phyloP scores from a whole-genome alignment of 2,113 vertebrate species.

The Neolamprologus caudopunctatus region DNA sequence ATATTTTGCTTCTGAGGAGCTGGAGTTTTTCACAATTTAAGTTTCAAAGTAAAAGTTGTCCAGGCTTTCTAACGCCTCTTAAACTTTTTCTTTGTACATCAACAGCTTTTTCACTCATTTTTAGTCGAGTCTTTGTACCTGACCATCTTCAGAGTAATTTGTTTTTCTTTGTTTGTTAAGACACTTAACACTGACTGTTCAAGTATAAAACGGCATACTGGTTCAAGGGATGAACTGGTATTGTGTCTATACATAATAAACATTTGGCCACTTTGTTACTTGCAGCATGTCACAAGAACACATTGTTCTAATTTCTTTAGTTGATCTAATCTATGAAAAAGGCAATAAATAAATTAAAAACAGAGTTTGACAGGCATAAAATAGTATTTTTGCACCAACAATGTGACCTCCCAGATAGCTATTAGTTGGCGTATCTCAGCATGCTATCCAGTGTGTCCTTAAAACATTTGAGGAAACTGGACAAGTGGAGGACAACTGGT shows the following conservation, averaged over 20 bases:
- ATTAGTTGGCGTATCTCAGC: neutral
- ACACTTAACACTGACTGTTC: neutral
- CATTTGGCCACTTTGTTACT: neutral
- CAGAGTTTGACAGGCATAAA: neutral
- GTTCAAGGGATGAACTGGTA: neutral
- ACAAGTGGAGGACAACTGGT: neutral
- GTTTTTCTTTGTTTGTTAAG: neutral
- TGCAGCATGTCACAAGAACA: neutral
- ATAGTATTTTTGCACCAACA: neutral
- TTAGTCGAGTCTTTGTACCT: neutral
- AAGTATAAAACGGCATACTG: accelerated
- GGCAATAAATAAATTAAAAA: neutral
- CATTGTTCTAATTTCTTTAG: neutral
- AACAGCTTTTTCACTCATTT: neutral
- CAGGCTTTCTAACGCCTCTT: neutral
- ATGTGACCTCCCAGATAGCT: neutral
- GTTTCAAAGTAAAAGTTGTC: neutral
- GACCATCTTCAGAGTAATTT: neutral
- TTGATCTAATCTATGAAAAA: neutral
- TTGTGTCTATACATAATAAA: neutral
- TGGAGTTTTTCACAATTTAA: neutral
- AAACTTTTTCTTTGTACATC: neutral
- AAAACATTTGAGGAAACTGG: neutral
- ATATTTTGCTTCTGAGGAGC: neutral
- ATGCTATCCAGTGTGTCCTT: neutral